Percentiles rank a stretch among this genome's conserved stretches.
Conservation (phyloP, 2,113 vertebrate species). For the Vidua macroura region DNA sequence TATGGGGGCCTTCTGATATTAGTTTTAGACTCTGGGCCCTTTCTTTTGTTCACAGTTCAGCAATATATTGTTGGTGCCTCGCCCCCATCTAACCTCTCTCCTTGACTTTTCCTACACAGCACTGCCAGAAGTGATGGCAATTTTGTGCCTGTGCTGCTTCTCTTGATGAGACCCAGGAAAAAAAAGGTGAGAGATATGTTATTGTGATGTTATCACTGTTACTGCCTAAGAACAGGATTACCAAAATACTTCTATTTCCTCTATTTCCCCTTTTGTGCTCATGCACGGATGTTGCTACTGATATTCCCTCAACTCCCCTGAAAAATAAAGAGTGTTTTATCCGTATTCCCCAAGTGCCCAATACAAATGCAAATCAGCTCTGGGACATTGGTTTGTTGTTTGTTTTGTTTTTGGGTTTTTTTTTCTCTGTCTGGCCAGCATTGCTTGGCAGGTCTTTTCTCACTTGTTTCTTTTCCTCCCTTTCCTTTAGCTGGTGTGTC, state of each 20-base stretch:
- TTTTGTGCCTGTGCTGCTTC: neutral
- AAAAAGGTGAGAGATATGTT: neutral
- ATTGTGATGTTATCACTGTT: neutral
- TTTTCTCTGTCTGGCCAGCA: conserved; percentile 8
- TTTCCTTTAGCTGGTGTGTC: neutral
- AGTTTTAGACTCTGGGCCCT: neutral
- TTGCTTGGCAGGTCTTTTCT: conserved; percentile 8
- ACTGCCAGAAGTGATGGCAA: neutral
- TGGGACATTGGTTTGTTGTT: neutral
- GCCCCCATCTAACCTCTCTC: neutral
- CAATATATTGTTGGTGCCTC: neutral
- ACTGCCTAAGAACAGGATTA: neutral
- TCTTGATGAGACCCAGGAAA: neutral
- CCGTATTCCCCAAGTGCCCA: conserved; percentile 47
- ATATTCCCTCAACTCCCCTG: conserved; percentile 54
- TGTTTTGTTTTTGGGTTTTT: neutral
- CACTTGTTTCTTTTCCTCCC: neutral
- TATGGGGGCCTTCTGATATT: neutral
- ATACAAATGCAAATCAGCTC: conserved; percentile 73
- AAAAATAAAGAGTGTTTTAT: conserved; percentile 65
- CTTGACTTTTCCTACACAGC: neutral
- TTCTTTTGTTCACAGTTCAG: neutral
- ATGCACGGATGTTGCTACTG: conserved; percentile 51
- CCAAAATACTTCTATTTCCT: neutral
- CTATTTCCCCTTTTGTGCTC: conserved; percentile 33